Conservation (phyloP, 2,113 vertebrate genomes). For the Panurus biarmicus region DNA sequence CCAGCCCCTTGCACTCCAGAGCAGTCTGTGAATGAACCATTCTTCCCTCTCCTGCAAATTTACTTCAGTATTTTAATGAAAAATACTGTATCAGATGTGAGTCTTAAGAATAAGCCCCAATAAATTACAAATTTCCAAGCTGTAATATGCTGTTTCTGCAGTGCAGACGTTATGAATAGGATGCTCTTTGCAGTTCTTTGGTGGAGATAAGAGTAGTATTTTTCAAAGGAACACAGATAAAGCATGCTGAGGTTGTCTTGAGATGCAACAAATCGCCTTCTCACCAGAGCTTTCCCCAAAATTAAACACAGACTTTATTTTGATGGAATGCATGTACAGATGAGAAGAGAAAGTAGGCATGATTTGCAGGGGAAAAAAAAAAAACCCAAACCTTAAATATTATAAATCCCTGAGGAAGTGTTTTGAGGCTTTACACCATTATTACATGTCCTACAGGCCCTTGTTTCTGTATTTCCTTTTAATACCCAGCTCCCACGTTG, state of each 20-base stretch:
- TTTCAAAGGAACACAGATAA: neutral
- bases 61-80: conserved; percentile 4
- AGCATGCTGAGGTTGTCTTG: neutral
- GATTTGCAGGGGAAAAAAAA: neutral
- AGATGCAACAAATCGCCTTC: neutral
- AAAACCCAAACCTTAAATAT: neutral
- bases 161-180: neutral
- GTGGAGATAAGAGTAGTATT: conserved; percentile 2
- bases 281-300: neutral
- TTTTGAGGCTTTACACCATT: neutral
- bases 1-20: neutral
- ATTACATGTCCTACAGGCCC: neutral
- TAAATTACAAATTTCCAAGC: neutral
- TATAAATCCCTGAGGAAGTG: neutral
- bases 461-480: neutral
- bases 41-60: neutral
- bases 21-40: neutral
- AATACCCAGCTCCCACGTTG: neutral
- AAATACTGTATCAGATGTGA: neutral
- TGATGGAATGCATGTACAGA: neutral
- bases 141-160: neutral
- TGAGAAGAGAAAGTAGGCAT: neutral
- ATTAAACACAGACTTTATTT: neutral
- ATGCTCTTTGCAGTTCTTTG: neutral
- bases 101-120: neutral